A percentile compares a stretch with the other conserved stretches of the same genome.
phyloP scores from a whole-genome alignment of 2,888 invertebrate species.

The Nomada hirtipes region DNA sequence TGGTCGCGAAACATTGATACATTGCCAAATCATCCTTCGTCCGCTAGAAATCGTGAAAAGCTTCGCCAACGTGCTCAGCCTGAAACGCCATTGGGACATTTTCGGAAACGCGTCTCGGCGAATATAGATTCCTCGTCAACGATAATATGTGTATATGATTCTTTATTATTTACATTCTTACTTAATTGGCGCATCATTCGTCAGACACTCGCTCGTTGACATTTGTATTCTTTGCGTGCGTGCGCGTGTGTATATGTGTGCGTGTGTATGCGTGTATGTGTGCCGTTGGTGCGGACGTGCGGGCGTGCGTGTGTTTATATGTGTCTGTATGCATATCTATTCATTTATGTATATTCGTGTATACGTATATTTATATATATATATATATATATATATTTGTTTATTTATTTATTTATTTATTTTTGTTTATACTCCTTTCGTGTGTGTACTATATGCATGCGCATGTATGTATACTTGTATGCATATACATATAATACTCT shows the following conservation, averaged over 20 bases:
- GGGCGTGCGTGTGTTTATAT: constrained; percentile 47
- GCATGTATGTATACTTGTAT: constrained; percentile 46
- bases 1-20: too few species aligned
- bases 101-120: constrained; percentile 29
- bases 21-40: too few species aligned
- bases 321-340: constrained; percentile 45
- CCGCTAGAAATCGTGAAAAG: too few species aligned
- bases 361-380: constrained; percentile 44
- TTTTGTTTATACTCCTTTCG: constrained; percentile 43
- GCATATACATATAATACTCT: constrained; percentile 62
- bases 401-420: constrained; percentile 54
- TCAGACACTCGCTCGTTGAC: constrained; percentile 58
- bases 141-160: constrained; percentile 55
- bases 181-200: constrained; percentile 47
- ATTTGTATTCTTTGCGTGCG: constrained; percentile 31
- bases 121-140: constrained; percentile 53
- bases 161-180: constrained; percentile 70
- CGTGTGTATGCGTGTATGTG: constrained; percentile 29
- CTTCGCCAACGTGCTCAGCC: too few species aligned
- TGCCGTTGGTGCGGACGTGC: neutral
- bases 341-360: constrained; percentile 41
- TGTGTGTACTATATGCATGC: constrained; percentile 4
- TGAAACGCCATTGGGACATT: neutral
- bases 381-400: constrained; percentile 54
- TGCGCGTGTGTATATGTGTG: constrained; percentile 5